Evolutionary conservation across 2,888 invertebrate species (phyloP).

Genomic region (Syrphus vitripennis): DNA sequence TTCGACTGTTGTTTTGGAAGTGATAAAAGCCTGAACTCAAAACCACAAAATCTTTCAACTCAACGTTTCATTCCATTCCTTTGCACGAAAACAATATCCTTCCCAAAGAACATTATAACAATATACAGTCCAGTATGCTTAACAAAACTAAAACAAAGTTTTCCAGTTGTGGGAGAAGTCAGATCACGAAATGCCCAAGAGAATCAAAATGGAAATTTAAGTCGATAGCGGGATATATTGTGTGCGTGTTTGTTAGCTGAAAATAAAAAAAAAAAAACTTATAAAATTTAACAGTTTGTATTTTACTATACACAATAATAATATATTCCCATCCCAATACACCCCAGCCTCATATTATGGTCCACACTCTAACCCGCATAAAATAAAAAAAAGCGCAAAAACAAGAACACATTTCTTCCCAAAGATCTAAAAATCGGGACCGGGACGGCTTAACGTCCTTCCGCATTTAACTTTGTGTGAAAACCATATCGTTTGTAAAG

Average conservation of each 20-base stretch:
- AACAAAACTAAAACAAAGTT: neutral
- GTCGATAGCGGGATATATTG: slow-evolving; percentile 16
- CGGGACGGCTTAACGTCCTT: slow-evolving; percentile 22
- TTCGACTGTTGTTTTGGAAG: too few relatives aligned
- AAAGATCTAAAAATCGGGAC: slow-evolving; percentile 15
- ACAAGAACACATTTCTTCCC: slow-evolving; percentile 39
- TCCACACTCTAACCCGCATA: slow-evolving; percentile 16
- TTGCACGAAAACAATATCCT: too few relatives aligned
- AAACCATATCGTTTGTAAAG: slow-evolving; percentile 19
- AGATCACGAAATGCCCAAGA: slow-evolving; percentile 33
- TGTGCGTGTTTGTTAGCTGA: neutral
- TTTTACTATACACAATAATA: slow-evolving; percentile 6
- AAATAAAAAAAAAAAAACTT: slow-evolving; percentile 36
- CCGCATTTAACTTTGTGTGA: slow-evolving; percentile 31
- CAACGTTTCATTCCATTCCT: too few relatives aligned
- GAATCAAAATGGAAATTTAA: slow-evolving; percentile 55
- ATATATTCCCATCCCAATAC: neutral
- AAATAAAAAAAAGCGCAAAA: slow-evolving; percentile 20
- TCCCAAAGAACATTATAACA: too few relatives aligned
- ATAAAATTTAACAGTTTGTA: slow-evolving; percentile 61
- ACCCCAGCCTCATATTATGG: neutral
- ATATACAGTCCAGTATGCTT: neutral
- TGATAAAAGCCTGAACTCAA: too few relatives aligned
- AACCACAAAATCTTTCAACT: too few relatives aligned
- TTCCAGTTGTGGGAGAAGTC: neutral